Percentiles rank a stretch among this genome's conserved stretches.
Conservation (phyloP, 2,888 invertebrate genomes). For the Selenia dentaria region DNA sequence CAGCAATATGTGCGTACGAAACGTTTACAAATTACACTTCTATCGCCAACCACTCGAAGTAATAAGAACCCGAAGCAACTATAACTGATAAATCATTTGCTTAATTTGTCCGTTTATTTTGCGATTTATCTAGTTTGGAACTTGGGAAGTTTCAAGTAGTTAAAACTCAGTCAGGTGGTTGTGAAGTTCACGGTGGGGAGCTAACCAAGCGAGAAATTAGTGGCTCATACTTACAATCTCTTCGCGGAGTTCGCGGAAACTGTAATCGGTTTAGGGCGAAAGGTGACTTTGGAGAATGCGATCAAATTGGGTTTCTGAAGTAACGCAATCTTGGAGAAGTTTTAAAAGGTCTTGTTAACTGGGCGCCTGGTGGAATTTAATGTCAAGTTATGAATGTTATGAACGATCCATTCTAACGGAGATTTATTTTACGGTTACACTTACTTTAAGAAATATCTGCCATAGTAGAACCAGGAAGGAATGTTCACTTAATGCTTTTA, state of each 20-base stretch:
- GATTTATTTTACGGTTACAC: too few species aligned
- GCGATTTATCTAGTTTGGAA: slow-evolving; percentile 26
- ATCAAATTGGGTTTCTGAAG: slow-evolving; percentile 16
- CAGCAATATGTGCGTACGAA: too few species aligned
- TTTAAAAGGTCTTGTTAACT: too few species aligned
- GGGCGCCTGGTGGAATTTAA: slow-evolving; percentile 6
- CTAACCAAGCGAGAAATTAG: slow-evolving; percentile 33
- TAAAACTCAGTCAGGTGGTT: slow-evolving; percentile 37
- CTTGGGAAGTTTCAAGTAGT: slow-evolving; percentile 23
- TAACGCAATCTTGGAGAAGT: slow-evolving; percentile 8
- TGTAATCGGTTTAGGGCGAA: slow-evolving; percentile 18
- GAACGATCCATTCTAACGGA: too few species aligned
- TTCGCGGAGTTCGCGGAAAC: slow-evolving; percentile 25
- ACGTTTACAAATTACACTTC: slow-evolving; percentile 9
- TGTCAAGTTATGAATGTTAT: too few species aligned
- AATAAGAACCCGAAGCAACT: slow-evolving; percentile 8
- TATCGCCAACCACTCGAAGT: slow-evolving; percentile 11
- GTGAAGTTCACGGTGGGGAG: slow-evolving; percentile 25
- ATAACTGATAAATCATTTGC: slow-evolving; percentile 23
- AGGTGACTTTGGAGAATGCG: slow-evolving; percentile 19
- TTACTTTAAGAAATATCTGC: too few species aligned
- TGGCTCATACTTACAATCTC: slow-evolving; percentile 23
- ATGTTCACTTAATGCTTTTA: too few species aligned
- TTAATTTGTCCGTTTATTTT: slow-evolving; percentile 30
- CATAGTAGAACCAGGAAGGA: too few species aligned